Conservation (phyloP, 2,113 vertebrate genomes). For the Lepisosteus oculatus region DNA sequence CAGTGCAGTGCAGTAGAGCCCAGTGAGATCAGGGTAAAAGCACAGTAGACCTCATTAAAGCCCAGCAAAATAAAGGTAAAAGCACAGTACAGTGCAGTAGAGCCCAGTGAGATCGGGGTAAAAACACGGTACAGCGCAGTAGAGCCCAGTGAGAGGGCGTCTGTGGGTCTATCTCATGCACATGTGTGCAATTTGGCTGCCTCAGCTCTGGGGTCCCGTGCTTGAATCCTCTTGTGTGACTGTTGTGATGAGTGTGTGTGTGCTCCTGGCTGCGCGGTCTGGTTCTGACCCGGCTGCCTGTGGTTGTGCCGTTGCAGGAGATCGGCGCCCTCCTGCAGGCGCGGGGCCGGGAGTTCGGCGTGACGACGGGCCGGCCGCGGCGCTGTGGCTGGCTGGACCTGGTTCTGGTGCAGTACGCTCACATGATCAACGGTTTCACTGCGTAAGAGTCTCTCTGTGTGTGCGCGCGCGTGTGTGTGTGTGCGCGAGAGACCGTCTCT, state of each 20-base stretch:
- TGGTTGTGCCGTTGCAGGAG: slow-evolving; percentile 51
- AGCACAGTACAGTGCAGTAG: too few relatives aligned
- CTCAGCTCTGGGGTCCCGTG: too few relatives aligned
- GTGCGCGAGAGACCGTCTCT: not conserved
- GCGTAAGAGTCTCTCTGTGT: slow-evolving; percentile 56
- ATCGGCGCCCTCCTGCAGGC: slow-evolving; percentile 62
- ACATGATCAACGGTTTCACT: slow-evolving; percentile 78
- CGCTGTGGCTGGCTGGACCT: slow-evolving; percentile 83
- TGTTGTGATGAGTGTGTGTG: not conserved
- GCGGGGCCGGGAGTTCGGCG: slow-evolving; percentile 68
- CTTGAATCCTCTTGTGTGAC: too few relatives aligned
- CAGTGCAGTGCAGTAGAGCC: too few relatives aligned
- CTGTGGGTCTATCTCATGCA: too few relatives aligned
- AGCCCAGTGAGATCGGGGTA: too few relatives aligned
- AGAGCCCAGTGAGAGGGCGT: too few relatives aligned
- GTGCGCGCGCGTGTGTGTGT: not conserved
- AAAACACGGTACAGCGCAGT: too few relatives aligned
- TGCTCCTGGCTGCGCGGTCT: not conserved
- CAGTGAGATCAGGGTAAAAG: too few relatives aligned
- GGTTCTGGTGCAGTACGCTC: slow-evolving; percentile 73
- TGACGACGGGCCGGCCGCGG: slow-evolving; percentile 78
- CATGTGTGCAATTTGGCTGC: too few relatives aligned
- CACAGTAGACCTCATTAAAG: too few relatives aligned
- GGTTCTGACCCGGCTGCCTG: not conserved
- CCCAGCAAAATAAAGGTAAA: too few relatives aligned